These are phyloP conservation scores for Pelosia muscerda DNA, from an alignment of 2,888 invertebrate genomes.

Conservation along the genomic window DNA sequence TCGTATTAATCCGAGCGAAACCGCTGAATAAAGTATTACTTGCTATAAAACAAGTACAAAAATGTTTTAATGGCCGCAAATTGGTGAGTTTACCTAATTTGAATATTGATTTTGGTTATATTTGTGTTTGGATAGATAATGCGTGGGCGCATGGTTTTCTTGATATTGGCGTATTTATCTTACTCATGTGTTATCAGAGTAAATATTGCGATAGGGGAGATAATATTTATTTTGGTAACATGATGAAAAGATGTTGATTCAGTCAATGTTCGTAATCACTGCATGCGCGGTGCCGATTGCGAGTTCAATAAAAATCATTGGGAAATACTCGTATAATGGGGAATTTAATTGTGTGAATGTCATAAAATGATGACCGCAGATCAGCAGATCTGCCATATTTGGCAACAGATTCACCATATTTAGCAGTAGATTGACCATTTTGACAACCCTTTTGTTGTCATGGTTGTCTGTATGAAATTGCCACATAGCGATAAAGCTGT, in stretches of 20 bases:
- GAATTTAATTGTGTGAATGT: too few species aligned
- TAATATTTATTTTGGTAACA: conserved; percentile 9
- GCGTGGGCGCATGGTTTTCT: conserved; percentile 8
- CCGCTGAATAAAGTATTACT: conserved; percentile 25
- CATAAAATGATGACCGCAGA: too few species aligned
- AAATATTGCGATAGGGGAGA: conserved; percentile 17
- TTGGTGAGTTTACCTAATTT: conserved; percentile 43
- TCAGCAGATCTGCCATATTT: too few species aligned
- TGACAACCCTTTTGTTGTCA: too few species aligned
- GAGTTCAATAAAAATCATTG: neutral
- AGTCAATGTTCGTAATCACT: neutral
- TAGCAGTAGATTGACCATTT: too few species aligned
- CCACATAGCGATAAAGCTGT: too few species aligned
- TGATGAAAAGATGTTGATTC: conserved; percentile 1
- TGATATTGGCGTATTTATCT: conserved; percentile 9
- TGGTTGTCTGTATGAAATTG: too few species aligned
- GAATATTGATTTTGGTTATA: conserved; percentile 18
- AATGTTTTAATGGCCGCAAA: conserved; percentile 35
- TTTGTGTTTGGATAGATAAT: conserved; percentile 4
- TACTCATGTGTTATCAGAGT: neutral
- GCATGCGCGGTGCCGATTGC: neutral
- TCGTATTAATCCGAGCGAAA: conserved; percentile 50
- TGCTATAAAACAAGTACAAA: conserved; percentile 32
- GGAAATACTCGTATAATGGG: too few species aligned
- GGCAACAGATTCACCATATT: too few species aligned